Base-by-base conservation (phyloP, 2,797 vertebrate species). In the Chelon auratus region DNA sequence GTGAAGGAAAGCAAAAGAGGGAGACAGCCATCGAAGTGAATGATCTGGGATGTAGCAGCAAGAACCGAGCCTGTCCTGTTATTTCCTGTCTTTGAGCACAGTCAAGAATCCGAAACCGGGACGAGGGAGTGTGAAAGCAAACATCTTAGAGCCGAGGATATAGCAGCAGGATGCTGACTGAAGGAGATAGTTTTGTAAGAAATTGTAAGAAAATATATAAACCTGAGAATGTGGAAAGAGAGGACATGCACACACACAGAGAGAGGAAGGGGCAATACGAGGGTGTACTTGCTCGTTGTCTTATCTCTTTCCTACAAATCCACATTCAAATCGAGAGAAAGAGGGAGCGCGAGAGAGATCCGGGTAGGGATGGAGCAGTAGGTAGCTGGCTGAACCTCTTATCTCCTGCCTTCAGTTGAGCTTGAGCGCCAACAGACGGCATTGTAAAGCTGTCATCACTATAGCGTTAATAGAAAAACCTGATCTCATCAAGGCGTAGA, bases 391-490 rank as follows among this genome's bases (percentile, higher is more conserved):
- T 67, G 62, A 57, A 56, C 71, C 72, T 68, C 68, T 80, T 65
- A 77, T 84, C 76, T 77, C 50, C 64, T 40, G 69, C 40, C 39
- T 74, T 80, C 68, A 24, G 81, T 65, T 24, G 73, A 83, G 75
- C 85, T 78, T 36, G 62, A 83, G 56, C 18, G 6, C 78, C 78
- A 85, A 78, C 68, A 50, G 73, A 75, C 61, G 30, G 47, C 70
- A 79, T 85, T 86, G 82, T 85, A 62, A 83, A 78, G 81, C 84
- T 84, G 83, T 88, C 89, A 71, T 86, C 74, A 51, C 79, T 47
- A 9, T 5, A 71, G 40, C 11, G 2, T 68, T 85, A 85, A 87
- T 84, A 80, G 75, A 85, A 88, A 85, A 84, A 58, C 40, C 72
- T 66, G 82, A 90, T 88, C 68, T 67, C 77, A 84, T 84, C 74